These are phyloP conservation scores for Synergus laeviventris DNA, from an alignment of 2,888 invertebrate species.

Conservation along the genomic window DNA sequence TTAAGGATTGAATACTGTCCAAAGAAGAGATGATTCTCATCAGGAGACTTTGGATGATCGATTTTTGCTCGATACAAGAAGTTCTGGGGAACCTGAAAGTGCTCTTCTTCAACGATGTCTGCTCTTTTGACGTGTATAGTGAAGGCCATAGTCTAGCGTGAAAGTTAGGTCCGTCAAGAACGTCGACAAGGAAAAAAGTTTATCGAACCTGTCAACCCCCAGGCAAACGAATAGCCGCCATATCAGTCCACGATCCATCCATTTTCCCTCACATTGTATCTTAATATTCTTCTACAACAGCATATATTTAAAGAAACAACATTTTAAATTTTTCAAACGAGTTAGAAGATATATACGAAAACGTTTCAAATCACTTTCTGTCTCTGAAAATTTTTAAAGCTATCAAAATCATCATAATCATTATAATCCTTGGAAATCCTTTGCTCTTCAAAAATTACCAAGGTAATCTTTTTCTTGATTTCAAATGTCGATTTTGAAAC, in stretches of 20 bases:
- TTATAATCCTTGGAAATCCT: too few relatives aligned
- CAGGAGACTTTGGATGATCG: conserved; percentile 26
- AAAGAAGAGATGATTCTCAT: neutral
- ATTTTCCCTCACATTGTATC: conserved; percentile 2
- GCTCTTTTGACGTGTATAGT: conserved; percentile 44
- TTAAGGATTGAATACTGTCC: conserved; percentile 9
- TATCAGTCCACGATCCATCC: conserved; percentile 39
- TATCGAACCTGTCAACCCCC: conserved; percentile 63
- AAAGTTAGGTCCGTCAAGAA: conserved; percentile 57
- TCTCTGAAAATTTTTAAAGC: too few relatives aligned
- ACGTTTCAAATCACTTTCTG: too few relatives aligned
- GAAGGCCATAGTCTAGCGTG: conserved; percentile 41
- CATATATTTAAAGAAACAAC: too few relatives aligned
- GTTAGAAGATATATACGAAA: too few relatives aligned
- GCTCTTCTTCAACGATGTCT: conserved; percentile 24
- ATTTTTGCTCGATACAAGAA: conserved; percentile 10
- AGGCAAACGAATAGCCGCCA: conserved; percentile 64
- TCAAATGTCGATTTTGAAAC: neutral
- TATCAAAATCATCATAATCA: too few relatives aligned
- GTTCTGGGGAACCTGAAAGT: conserved; percentile 17
- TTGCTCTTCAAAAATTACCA: too few relatives aligned
- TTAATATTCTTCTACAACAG: conserved; percentile 10
- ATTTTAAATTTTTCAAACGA: too few relatives aligned
- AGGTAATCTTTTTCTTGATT: too few relatives aligned
- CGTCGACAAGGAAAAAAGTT: conserved; percentile 59